Base-by-base conservation (phyloP, 1,140 invertebrate genomes). In the Drosophila hydei region DNA sequence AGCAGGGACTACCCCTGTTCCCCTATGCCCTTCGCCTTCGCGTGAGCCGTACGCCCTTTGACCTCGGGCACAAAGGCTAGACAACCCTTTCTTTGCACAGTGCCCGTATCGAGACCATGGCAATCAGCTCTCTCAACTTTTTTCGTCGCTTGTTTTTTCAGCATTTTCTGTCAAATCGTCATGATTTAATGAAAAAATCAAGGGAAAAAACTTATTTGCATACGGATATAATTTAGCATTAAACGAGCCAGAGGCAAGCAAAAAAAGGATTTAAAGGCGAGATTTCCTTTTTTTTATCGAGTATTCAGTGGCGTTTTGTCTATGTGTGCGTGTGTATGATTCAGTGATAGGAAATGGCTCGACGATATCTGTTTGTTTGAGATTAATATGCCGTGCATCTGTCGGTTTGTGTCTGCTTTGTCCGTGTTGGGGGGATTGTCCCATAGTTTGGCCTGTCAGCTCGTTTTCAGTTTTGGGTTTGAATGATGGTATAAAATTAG, bases 141-240 rank as follows among this genome's bases (percentile, higher is more conserved):
- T 58, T 21, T 36, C 54, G 40, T 33, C 62, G 52, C 45, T 54
- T 55, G 72, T 40, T 54, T 64, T 63, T 64, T 64, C 38, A 60
- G 42, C 40, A 61, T 75, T 67, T 70, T 72, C 78, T 88, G 78
- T 88, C 83, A 88, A 88, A 88, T 88, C 83, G 83, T 88, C 83
- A 88, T 88, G 83, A 88, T 88, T 88, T 88, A 88, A 88, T 88
- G 83, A 88, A 88, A 88, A 88, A 88, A 87, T 81, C 77, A 81
- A 73, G 51, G 61, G 77, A 83, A 88, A 88, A 88, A 88, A 88
- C 78, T 73, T 88, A 88, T 88, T 88, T 88, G 78, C 83, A 88
- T 88, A 88, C 72, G 83, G 72, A 83, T 88, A 88, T 88, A 88
- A 88, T 88, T 88, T 88, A 88, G 83, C 78, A 88, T 88, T 88